Evolutionary conservation across 2,797 vertebrate species (phyloP).

Genomic region (Helarctos malayanus): DNA sequence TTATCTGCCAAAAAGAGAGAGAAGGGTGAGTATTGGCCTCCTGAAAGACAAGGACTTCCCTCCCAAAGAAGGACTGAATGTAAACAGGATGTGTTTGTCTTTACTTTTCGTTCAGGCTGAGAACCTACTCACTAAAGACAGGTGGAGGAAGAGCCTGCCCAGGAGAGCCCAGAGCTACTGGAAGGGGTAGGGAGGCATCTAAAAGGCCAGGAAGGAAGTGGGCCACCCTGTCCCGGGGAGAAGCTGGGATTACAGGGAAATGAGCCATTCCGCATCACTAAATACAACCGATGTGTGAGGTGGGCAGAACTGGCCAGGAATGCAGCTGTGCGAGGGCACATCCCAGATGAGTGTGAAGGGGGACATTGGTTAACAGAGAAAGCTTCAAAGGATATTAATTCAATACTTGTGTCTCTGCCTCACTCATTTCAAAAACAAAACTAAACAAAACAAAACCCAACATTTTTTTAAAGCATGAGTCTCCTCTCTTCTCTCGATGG

Average conservation of each 20-base stretch:
- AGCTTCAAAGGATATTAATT: background rate
- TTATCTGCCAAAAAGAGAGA: background rate
- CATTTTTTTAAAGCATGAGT: background rate
- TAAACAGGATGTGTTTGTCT: background rate
- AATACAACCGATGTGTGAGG: background rate
- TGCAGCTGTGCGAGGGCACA: background rate
- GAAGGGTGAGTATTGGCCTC: background rate
- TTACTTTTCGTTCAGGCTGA: constrained; percentile 40
- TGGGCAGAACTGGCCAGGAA: background rate
- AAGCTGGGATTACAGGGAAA: background rate
- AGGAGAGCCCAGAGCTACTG: background rate
- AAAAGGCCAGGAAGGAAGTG: background rate
- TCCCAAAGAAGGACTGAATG: constrained; percentile 27
- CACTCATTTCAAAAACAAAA: background rate
- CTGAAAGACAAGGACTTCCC: background rate
- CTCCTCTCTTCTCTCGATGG: background rate
- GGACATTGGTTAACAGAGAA: constrained; percentile 27
- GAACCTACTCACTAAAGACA: background rate
- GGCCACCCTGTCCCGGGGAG: background rate
- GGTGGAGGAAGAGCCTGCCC: background rate
- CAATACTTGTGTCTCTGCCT: background rate
- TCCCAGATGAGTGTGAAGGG: constrained; percentile 1
- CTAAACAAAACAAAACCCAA: background rate
- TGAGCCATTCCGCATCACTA: background rate
- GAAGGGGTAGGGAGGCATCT: background rate